Evolutionary conservation across 2,888 invertebrate species (phyloP).

Genomic region (Chrysomela aeneicollis): DNA sequence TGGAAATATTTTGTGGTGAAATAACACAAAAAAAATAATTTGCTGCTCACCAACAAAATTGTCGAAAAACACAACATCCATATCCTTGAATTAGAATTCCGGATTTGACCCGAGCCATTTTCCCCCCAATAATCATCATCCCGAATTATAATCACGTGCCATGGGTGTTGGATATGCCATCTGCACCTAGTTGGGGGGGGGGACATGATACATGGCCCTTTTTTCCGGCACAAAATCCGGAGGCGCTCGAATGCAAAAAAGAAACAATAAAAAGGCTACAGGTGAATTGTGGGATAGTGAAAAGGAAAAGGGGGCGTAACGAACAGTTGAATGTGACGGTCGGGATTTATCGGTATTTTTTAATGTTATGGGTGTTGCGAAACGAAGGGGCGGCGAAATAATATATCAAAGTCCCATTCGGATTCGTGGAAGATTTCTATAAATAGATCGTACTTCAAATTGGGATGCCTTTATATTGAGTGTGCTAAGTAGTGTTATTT

Average conservation of each 20-base stretch:
- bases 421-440: background rate
- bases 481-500: too few species aligned
- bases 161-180: background rate
- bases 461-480: too few species aligned
- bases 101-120: too few species aligned
- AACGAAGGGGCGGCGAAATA: background rate
- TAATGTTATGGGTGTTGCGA: slow-evolving; percentile 1
- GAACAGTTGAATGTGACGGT: slow-evolving; percentile 19
- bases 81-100: too few species aligned
- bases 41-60: too few species aligned
- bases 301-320: slow-evolving; percentile 16
- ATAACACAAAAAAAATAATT: too few species aligned
- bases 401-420: background rate
- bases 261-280: background rate
- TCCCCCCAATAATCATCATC: too few species aligned
- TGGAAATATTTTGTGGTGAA: too few species aligned
- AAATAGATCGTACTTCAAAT: too few species aligned
- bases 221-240: background rate
- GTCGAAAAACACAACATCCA: too few species aligned
- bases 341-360: slow-evolving; percentile 20
- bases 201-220: background rate
- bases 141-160: too few species aligned
- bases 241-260: background rate
- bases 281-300: slow-evolving; percentile 6
- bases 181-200: slow-evolving; percentile 2